phyloP scores from a whole-genome alignment of 2,113 vertebrate species.

The Gadus macrocephalus region DNA sequence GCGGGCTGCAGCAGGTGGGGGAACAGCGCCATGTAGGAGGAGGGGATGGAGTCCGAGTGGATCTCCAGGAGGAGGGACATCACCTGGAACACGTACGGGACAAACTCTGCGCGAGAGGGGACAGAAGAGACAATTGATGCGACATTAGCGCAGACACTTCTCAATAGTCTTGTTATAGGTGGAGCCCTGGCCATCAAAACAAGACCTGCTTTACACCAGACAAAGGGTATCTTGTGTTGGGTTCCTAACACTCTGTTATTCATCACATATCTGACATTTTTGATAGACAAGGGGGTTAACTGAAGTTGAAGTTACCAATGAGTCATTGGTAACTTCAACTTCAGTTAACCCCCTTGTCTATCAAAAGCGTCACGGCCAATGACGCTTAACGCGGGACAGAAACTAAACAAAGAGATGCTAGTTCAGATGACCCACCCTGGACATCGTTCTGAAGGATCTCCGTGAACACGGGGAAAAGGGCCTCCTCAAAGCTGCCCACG shows the following conservation, averaged over 20 bases:
- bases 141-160: neutral
- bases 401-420: neutral
- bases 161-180: neutral
- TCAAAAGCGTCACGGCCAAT: too few species aligned
- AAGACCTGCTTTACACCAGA: too few species aligned
- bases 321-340: too few species aligned
- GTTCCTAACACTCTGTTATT: too few species aligned
- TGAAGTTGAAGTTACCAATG: too few species aligned
- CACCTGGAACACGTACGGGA: slow-evolving; percentile 98
- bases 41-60: slow-evolving; percentile 84
- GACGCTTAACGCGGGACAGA: neutral
- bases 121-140: neutral
- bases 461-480: slow-evolving; percentile 95
- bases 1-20: slow-evolving; percentile 94
- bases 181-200: too few species aligned
- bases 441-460: slow-evolving; percentile 97
- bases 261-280: too few species aligned
- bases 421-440: slow-evolving; percentile 75
- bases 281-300: too few species aligned
- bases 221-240: too few species aligned
- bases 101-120: slow-evolving; percentile 82
- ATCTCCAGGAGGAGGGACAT: slow-evolving; percentile 99
- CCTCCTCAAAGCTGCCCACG: slow-evolving; percentile 92
- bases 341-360: too few species aligned
- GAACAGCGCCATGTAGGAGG: slow-evolving; percentile 94